phyloP scores from a whole-genome alignment of 2,888 invertebrate genomes.

The Suillia variegata region DNA sequence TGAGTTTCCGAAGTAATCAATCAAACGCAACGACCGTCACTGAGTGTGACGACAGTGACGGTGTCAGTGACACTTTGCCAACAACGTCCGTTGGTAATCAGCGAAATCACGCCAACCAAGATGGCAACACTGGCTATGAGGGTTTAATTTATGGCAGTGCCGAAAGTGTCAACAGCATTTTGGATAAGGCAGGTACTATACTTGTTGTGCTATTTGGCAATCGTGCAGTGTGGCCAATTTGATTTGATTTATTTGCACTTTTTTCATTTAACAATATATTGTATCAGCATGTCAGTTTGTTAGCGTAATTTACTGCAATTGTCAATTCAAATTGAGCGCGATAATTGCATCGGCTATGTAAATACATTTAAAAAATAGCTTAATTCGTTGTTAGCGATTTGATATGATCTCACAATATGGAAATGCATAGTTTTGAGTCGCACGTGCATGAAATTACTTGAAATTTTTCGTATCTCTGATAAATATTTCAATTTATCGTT shows the following conservation, averaged over 20 bases:
- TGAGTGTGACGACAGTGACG: background rate
- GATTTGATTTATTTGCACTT: background rate
- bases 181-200: constrained; percentile 38
- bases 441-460: too few species aligned
- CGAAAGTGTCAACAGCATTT: constrained; percentile 29
- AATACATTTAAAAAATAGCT: too few species aligned
- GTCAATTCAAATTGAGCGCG: background rate
- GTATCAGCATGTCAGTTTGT: too few species aligned
- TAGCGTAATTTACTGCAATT: background rate
- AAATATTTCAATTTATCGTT: too few species aligned
- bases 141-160: background rate
- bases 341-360: too few species aligned
- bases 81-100: too few species aligned
- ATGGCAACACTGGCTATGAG: background rate
- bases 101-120: background rate
- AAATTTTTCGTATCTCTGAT: too few species aligned
- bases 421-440: too few species aligned
- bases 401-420: too few species aligned
- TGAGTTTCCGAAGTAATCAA: background rate
- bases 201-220: background rate
- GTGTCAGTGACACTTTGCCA: background rate
- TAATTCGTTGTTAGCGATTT: too few species aligned
- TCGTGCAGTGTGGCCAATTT: background rate
- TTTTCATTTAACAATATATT: background rate
- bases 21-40: background rate